A percentile compares a stretch with the other conserved stretches of the same genome.
These are phyloP conservation scores for Polyploca ridens DNA, from an alignment of 2,888 invertebrate genomes.

Conservation along the genomic window DNA sequence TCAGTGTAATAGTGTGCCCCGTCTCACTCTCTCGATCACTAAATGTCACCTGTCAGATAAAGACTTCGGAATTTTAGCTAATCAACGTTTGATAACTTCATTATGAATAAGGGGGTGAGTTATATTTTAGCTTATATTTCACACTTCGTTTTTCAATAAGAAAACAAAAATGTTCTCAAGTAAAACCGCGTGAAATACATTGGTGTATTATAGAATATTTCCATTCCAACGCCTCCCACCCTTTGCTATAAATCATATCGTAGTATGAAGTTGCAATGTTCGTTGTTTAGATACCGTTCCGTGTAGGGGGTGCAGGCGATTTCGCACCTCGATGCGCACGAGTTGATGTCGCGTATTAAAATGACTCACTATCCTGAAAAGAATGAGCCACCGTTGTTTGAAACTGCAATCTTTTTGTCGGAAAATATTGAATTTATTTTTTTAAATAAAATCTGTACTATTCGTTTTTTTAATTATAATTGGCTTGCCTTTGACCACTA, in stretches of 20 bases:
- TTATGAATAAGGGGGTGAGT: too few species aligned
- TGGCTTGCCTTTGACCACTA: too few species aligned
- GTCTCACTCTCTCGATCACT: too few species aligned
- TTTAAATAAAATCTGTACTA: too few species aligned
- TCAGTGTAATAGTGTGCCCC: too few species aligned
- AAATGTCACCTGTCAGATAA: too few species aligned
- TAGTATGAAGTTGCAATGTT: slow-evolving; percentile 19
- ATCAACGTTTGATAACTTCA: too few species aligned
- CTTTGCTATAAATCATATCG: slow-evolving; percentile 12
- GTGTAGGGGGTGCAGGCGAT: not conserved
- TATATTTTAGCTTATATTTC: too few species aligned
- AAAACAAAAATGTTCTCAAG: not conserved
- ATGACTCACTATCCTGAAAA: slow-evolving; percentile 17
- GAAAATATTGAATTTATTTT: too few species aligned
- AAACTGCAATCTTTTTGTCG: not conserved
- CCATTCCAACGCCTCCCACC: slow-evolving; percentile 15
- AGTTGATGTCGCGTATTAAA: slow-evolving; percentile 1
- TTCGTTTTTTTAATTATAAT: too few species aligned
- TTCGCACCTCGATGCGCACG: not conserved
- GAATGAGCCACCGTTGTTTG: not conserved
- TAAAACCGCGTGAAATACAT: not conserved
- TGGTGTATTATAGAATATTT: slow-evolving; percentile 1
- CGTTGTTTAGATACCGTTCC: slow-evolving; percentile 29
- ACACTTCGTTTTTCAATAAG: too few species aligned
- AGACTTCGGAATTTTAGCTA: too few species aligned